Conservation (phyloP, 2,888 invertebrate species). For the Aleiodes testaceus region DNA sequence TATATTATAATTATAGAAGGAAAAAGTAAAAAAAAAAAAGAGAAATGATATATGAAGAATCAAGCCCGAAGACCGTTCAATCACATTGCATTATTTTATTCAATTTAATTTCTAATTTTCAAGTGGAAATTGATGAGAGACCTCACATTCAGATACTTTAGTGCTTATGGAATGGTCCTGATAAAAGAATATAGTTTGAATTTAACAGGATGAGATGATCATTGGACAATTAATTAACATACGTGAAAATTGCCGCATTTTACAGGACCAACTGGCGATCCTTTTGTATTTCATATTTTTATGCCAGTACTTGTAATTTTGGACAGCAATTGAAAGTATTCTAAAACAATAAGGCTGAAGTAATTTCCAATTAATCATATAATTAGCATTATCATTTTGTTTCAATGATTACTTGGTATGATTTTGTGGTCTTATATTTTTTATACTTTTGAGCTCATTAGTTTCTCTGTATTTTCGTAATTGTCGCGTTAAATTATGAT, state of each 20-base stretch:
- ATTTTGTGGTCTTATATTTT: not conserved
- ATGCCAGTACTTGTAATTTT: conserved; percentile 22
- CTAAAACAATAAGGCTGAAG: conserved; percentile 22
- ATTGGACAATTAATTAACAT: too few species aligned
- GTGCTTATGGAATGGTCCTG: conserved; percentile 17
- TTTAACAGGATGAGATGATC: not conserved
- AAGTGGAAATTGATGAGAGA: not conserved
- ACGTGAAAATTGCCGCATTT: not conserved
- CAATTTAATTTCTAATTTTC: conserved; percentile 5
- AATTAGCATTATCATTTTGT: not conserved
- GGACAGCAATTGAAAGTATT: conserved; percentile 18
- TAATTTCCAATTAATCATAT: conserved; percentile 9
- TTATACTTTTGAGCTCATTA: not conserved
- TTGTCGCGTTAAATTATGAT: conserved; percentile 56
- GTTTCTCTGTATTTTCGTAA: conserved; percentile 58
- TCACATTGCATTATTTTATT: conserved; percentile 23
- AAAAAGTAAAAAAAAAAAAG: conserved; percentile 55
- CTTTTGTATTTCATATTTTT: not conserved
- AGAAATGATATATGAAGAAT: conserved; percentile 47
- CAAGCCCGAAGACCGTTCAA: conserved; percentile 32
- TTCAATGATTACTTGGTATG: conserved; percentile 6
- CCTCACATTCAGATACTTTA: not conserved
- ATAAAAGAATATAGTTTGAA: not conserved
- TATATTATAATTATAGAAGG: conserved; percentile 67
- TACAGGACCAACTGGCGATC: conserved; percentile 19